These are phyloP conservation scores for Myotis davidii DNA, from an alignment of 2,113 vertebrate genomes.

Conservation along the genomic window DNA sequence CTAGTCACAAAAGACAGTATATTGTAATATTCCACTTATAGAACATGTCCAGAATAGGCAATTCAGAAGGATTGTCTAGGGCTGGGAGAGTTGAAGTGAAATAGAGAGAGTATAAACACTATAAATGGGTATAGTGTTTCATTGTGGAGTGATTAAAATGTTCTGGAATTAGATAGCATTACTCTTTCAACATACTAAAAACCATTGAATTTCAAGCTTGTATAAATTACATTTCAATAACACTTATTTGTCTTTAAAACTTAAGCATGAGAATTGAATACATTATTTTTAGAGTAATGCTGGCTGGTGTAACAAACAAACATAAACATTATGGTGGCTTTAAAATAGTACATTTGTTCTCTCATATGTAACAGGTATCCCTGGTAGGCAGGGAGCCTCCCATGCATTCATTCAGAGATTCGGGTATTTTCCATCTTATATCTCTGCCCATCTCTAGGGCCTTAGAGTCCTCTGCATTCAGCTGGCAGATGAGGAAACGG, in stretches of 20 bases:
- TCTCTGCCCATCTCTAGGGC: not conserved
- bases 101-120: not conserved
- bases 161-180: not conserved
- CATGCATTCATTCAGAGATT: not conserved
- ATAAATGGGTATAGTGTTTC: not conserved
- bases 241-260: not conserved
- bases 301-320: not conserved
- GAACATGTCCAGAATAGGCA: not conserved
- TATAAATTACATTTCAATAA: not conserved
- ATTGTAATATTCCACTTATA: not conserved
- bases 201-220: not conserved
- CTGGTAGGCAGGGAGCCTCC: not conserved
- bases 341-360: not conserved
- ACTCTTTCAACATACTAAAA: not conserved
- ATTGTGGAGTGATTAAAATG: not conserved
- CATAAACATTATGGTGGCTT: not conserved
- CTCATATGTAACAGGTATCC: not conserved
- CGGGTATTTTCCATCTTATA: not conserved
- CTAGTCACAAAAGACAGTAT: not conserved
- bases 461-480: not conserved
- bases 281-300: not conserved
- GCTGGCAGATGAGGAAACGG: not conserved
- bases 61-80: not conserved
- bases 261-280: not conserved
- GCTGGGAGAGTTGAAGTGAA: not conserved